Evolutionary conservation across 2,888 invertebrate species (phyloP), one percentile per base, ranked within the genome.

Genomic region (Nymphalis c-album): DNA sequence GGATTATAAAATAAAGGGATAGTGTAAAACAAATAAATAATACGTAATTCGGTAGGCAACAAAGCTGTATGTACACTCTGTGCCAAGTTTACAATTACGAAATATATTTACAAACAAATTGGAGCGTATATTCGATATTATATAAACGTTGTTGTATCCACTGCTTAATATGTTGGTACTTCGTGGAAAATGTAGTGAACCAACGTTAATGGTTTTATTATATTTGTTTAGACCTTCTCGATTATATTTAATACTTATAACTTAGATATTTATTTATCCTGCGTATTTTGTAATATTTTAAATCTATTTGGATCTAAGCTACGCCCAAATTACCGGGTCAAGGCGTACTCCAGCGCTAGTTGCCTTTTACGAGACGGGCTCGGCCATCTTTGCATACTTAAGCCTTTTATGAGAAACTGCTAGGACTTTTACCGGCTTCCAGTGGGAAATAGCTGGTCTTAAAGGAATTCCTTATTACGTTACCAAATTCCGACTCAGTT

Each of bases 11-110:
- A 74, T 68, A 63, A 64, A 18, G 55, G 64, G 74, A 75, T 76
- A 77, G 26, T 26, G 75, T 67, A 63, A 51, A 60, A 60, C 60
- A 67, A 69, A 67, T 69, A 58, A 80, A 77, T 76, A 78, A 76
- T 76, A 70, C 73, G 72, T 72, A 66, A 73, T 78, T 69, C 74
- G 72, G 77, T 78, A 73, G 78, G 80, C 79, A 80, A 79, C 82
- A 79, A 75, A 75, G 69, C 61, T 69, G 69, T 68, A 72, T 69
- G 69, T 68, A 72, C 69, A 71, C 70, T 59, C 68, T 75, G 69
- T 84, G 84, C 84, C 84, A 85, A 84, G 79, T 79, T 78, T 75
- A 75, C 75, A 75, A 72, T 75, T 76, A 77, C 74, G 77, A 77
- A 78, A 78, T 73, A 72, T 76, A 77, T 78, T 81, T 78, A 76